A percentile compares a stretch with the other conserved stretches of the same genome.
These are phyloP conservation scores for Sebastes trivittatus DNA, from an alignment of 2,797 vertebrate genomes.

Conservation along the genomic window DNA sequence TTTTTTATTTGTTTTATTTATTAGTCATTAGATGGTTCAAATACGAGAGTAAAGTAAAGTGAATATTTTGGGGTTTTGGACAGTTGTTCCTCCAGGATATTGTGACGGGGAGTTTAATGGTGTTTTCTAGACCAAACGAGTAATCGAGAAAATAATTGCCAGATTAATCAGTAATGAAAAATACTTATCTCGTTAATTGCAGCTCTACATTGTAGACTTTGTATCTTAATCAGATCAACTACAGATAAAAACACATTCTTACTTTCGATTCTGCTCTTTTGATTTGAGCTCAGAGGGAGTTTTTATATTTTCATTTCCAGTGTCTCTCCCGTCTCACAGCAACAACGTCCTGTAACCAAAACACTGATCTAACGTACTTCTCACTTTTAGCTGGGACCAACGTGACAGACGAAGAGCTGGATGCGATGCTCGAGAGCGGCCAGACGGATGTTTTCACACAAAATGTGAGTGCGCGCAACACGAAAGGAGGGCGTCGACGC, in stretches of 20 bases:
- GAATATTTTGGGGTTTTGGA: background rate
- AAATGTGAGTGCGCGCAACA: constrained; percentile 83
- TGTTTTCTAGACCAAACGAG: background rate
- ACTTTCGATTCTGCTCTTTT: background rate
- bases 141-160: background rate
- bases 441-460: constrained; percentile 93
- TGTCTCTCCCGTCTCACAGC: background rate
- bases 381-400: constrained; percentile 75
- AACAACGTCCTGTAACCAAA: background rate
- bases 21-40: background rate
- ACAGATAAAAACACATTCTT: background rate
- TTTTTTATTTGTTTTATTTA: too few species aligned
- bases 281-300: background rate
- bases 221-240: background rate
- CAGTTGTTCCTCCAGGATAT: background rate
- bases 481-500: background rate
- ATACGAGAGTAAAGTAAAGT: background rate
- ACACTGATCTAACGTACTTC: background rate
- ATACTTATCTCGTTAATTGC: background rate
- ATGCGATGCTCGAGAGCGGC: constrained; percentile 90
- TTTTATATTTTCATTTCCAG: background rate
- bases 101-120: background rate
- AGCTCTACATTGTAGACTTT: background rate
- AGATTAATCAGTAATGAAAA: background rate
- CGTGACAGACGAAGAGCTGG: constrained; percentile 87